Conservation (phyloP, 64 coral and sea anemone genomes). For the Stichodactyla helianthus region DNA sequence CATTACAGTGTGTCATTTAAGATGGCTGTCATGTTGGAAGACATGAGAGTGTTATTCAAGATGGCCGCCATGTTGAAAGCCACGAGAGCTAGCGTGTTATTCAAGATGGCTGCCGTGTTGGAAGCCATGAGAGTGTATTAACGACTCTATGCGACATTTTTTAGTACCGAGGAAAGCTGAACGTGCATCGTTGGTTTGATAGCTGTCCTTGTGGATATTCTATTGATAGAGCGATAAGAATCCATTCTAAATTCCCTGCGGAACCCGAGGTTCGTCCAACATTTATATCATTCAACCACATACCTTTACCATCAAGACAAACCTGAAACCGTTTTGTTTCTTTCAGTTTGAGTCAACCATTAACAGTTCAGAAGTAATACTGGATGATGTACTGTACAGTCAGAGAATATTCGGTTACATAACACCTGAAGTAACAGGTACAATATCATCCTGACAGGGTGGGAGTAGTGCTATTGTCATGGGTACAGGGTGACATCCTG, state of each 20-base stretch:
- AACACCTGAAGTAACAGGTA: conserved; percentile 10
- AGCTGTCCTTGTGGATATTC: conserved; percentile 15
- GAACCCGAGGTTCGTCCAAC: conserved; percentile 15
- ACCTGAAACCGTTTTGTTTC: no score
- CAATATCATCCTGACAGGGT: background rate
- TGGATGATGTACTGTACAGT: background rate
- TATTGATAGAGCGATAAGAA: conserved; percentile 10
- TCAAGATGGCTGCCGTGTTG: background rate
- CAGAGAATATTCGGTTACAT: conserved; percentile 21
- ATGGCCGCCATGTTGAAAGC: no score
- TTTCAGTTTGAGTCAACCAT: background rate
- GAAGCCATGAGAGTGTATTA: no score
- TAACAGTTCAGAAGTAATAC: conserved; percentile 10
- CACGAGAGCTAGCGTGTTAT: no score
- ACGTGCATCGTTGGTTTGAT: conserved; percentile 25
- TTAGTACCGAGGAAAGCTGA: conserved; percentile 8
- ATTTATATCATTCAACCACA: background rate
- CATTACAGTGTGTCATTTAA: no score
- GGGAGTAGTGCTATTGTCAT: background rate
- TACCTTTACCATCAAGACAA: no score
- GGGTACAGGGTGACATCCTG: background rate
- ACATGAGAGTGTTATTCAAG: no score
- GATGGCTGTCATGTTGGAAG: no score
- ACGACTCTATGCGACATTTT: background rate
- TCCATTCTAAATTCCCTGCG: conserved; percentile 5